Conservation (phyloP, 2,888 invertebrate species). For the Eristalinus sepulchralis region DNA sequence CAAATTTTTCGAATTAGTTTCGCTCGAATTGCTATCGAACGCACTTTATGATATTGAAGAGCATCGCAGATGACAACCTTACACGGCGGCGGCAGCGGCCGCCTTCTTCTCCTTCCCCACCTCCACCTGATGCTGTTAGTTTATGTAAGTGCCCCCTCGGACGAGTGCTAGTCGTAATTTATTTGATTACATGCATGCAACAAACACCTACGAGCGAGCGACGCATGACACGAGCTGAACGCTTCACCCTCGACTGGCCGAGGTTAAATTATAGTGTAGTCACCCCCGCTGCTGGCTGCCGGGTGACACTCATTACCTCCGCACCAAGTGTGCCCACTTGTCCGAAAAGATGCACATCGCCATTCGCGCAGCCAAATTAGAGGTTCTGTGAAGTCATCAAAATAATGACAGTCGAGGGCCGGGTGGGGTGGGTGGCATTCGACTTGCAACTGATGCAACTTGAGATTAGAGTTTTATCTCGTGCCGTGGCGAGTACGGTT, state of each 20-base stretch:
- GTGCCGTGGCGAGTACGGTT: background rate
- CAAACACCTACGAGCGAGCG: slow-evolving; percentile 49
- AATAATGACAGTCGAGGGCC: slow-evolving; percentile 65
- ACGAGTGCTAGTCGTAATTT: slow-evolving; percentile 59
- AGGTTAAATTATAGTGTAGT: slow-evolving; percentile 67
- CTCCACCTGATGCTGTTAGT: slow-evolving; percentile 66
- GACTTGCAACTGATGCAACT: slow-evolving; percentile 58
- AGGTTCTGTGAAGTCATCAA: slow-evolving; percentile 68
- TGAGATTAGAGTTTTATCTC: slow-evolving; percentile 67
- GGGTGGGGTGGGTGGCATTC: background rate
- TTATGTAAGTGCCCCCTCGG: slow-evolving; percentile 62
- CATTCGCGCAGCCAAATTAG: slow-evolving; percentile 56
- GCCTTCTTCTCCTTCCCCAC: slow-evolving; percentile 17
- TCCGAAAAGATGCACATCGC: slow-evolving; percentile 61
- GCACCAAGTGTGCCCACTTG: slow-evolving; percentile 46
- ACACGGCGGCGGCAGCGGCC: background rate
- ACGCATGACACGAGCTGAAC: background rate
- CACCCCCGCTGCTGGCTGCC: background rate
- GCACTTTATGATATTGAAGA: slow-evolving; percentile 61
- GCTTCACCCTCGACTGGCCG: slow-evolving; percentile 53
- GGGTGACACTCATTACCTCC: slow-evolving; percentile 48
- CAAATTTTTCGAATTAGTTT: slow-evolving; percentile 61
- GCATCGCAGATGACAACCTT: slow-evolving; percentile 63
- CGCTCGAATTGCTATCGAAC: slow-evolving; percentile 59
- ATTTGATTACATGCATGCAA: slow-evolving; percentile 69